Base-by-base conservation (phyloP, 2,113 vertebrate genomes). In the Ondatra zibethicus region DNA sequence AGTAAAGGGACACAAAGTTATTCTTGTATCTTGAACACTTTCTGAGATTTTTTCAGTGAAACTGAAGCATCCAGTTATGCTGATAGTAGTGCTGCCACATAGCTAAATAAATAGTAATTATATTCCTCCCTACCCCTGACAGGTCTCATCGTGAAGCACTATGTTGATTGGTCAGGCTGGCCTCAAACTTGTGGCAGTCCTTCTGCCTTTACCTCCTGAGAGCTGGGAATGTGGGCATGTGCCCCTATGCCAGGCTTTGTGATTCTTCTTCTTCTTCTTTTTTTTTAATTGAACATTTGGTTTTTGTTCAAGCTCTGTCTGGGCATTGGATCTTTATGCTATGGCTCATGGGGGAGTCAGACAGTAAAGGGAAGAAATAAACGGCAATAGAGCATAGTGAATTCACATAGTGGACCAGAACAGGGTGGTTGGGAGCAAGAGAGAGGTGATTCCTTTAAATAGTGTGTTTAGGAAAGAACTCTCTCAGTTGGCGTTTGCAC, bases 11-110 rank as follows among this genome's bases (percentile, higher is more conserved):
- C n/a, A 92, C 4, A 36, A 42, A 78, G 70, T 88, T 95, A 89
- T 85, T 52, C 85, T 52, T 95, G 1, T n/a, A 70, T 84, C 39
- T 88, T 65, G 50, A 93, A 95, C 73, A 31, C 68, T 93, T 94
- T 47, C 65, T 96, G 47, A 77, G 27, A n/a, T 65, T 80, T 95
- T 95, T 92, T 94, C 58, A 77, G 29, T 91, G 93, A 75, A 80
- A 81, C 94, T 12, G 52, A 96, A 95, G 45, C 36, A 47, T 85
- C 77, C 42, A n/a, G 88, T 92, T 73, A 39, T 45, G 61, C 42
- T 61, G 17, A 85, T 39, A 77, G 88, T 84, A 92, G 82, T 84
- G 47, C 88, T 95, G 80, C 86, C n/a, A 11, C 82, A 36, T 77
- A 86, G 88, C 65, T 93, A 85, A 86, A 70, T 77, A 58, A 85